Evolutionary conservation across 2,797 vertebrate genomes (phyloP).

Genomic region (Urophycis tenuis): DNA sequence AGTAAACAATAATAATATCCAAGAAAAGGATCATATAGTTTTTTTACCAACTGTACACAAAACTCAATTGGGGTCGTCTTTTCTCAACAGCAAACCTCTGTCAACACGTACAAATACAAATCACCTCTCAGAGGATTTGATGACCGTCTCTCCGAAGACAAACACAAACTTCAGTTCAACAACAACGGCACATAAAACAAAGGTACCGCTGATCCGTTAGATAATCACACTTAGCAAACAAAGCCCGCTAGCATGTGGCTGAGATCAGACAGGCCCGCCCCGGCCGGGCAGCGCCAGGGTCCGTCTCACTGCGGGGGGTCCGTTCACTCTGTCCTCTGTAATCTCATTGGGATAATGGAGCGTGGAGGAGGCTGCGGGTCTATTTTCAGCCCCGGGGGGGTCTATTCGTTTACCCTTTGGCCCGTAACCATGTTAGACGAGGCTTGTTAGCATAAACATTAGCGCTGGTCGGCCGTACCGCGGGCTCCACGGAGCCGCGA

Average conservation of each 20-base stretch:
- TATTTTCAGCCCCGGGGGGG: constrained; percentile 24
- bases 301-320: background rate
- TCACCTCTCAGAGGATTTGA: too few relatives aligned
- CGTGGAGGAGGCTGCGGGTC: constrained; percentile 27
- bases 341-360: constrained; percentile 43
- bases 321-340: constrained; percentile 31
- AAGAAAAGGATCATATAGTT: background rate
- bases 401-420: constrained; percentile 27
- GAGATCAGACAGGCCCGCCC: background rate
- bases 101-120: too few relatives aligned
- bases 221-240: background rate
- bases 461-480: constrained; percentile 5
- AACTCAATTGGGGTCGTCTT: background rate
- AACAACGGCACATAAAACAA: background rate
- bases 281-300: background rate
- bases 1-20: too few relatives aligned
- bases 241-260: background rate
- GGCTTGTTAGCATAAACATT: constrained; percentile 22
- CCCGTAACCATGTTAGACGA: constrained; percentile 29
- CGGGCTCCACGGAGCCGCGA: constrained; percentile 21
- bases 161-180: background rate
- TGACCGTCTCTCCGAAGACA: background rate
- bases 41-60: background rate
- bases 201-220: background rate
- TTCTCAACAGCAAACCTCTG: too few relatives aligned